Conservation (phyloP, 2,888 invertebrate species). For the Tenthredo notha region DNA sequence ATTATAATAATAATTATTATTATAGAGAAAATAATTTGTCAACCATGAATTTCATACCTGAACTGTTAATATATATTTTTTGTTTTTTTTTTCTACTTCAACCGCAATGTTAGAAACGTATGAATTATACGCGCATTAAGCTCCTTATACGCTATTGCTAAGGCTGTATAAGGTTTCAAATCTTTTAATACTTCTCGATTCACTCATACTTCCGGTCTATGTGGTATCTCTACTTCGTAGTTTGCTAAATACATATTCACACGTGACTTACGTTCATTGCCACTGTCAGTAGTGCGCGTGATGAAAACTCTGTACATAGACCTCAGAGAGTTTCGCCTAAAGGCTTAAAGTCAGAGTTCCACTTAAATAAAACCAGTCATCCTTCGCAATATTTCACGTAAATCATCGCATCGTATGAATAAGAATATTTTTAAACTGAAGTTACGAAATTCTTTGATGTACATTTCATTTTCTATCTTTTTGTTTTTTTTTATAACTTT, state of each 20-base stretch:
- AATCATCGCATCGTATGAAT: background rate
- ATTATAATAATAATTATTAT: no score
- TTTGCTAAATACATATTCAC: background rate
- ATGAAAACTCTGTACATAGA: no score
- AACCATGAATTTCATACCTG: no score
- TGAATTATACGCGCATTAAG: background rate
- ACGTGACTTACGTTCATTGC: conserved; percentile 2
- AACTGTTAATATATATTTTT: background rate
- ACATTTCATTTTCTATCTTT: background rate
- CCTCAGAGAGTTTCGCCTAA: no score
- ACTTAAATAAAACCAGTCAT: background rate
- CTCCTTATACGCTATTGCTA: background rate
- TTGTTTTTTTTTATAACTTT: background rate
- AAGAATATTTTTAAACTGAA: background rate
- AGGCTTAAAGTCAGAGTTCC: no score
- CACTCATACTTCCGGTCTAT: conserved; percentile 20
- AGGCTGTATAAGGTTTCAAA: conserved; percentile 37
- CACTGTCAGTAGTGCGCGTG: background rate
- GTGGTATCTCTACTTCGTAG: background rate
- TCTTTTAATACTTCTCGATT: conserved; percentile 34
- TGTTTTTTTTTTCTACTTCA: background rate
- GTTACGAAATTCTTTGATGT: background rate
- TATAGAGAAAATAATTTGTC: no score
- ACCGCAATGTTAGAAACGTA: background rate
- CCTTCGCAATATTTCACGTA: background rate